These are phyloP conservation scores for Haliclystus octoradiatus DNA, from an alignment of 30 jellyfish, hydroid and myxozoan genomes.

Conservation along the genomic window DNA sequence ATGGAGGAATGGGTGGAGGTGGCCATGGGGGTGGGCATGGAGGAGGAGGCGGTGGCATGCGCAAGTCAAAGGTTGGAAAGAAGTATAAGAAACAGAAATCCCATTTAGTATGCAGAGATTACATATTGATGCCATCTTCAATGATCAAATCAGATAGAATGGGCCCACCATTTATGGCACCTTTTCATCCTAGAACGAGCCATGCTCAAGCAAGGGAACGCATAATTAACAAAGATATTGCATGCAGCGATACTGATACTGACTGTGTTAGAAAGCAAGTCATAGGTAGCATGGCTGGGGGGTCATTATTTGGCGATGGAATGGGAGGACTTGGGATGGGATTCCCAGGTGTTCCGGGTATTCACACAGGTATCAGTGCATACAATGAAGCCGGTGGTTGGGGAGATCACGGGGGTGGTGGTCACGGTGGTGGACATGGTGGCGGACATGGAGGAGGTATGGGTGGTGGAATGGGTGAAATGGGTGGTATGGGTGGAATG, in stretches of 20 bases:
- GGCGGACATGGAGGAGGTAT: slow-evolving; percentile 37
- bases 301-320: slow-evolving; percentile 95
- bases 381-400: slow-evolving; percentile 86
- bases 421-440: slow-evolving; percentile 38
- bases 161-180: slow-evolving; percentile 35
- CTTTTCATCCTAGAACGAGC: slow-evolving; percentile 25
- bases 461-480: slow-evolving; percentile 26
- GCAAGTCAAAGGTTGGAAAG: background rate
- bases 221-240: slow-evolving; percentile 74
- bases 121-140: slow-evolving; percentile 64
- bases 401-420: slow-evolving; percentile 37
- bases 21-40: slow-evolving; percentile 13
- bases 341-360: slow-evolving; percentile 95
- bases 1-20: slow-evolving; percentile 3
- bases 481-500: slow-evolving; percentile 5
- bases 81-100: slow-evolving; percentile 4
- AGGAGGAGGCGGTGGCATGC: slow-evolving; percentile 21
- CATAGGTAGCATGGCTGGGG: slow-evolving; percentile 98
- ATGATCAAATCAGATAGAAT: slow-evolving; percentile 9
- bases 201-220: slow-evolving; percentile 50
- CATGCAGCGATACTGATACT: slow-evolving; percentile 82
- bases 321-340: slow-evolving; percentile 98
- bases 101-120: slow-evolving; percentile 72
- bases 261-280: slow-evolving; percentile 87
- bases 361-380: slow-evolving; percentile 88